Base-by-base conservation (phyloP, 1,140 invertebrate species). In the Araneus ventricosus region DNA sequence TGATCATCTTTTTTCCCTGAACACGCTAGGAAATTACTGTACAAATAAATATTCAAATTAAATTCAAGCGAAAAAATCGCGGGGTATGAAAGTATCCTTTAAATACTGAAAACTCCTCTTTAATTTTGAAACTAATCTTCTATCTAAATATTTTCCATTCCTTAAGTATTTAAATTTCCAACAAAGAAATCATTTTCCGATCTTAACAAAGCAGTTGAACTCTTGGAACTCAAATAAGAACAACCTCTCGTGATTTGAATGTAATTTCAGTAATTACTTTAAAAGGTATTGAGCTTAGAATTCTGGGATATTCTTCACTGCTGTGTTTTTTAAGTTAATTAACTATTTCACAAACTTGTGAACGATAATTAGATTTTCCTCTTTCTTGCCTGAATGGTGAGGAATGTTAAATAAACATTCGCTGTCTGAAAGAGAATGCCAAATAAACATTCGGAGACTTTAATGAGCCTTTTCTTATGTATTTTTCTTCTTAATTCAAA, bases 321-420 rank as follows among this genome's bases (percentile, higher is more conserved):
- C 17, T 1, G 0, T n/a, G 59, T 7, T n/a, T 63, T 63, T 63
- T 63, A 24, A 24, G 24, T 63, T 63, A 63, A 63, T 63, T 63
- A 63, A 63, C 59, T 63, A 63, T 63, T 63, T 63, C 0, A 17
- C 59, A 24, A 63, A 63, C 24, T n/a, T 20, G 59, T n/a, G 24
- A 63, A 63, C 59, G 20, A n/a, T 63, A 63, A 63, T 63, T 63
- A 63, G 59, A 63, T 63, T 63, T 63, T 22, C n/a, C n/a, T n/a
- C n/a, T 63, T 63, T n/a, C 59, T 24, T n/a, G 6, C 5, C 24
- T 24, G n/a, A 63, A 63, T 22, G 24, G 59, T 7, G 59, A n/a
- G n/a, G 22, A n/a, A 63, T 22, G 22, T 63, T 63, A 24, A 63
- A 63, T 4, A 63, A 63, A n/a, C 20, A 63, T n/a, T 63, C 24